These are phyloP conservation scores for Gambelia wislizenii DNA, from an alignment of 2,797 vertebrate species.

Conservation along the genomic window DNA sequence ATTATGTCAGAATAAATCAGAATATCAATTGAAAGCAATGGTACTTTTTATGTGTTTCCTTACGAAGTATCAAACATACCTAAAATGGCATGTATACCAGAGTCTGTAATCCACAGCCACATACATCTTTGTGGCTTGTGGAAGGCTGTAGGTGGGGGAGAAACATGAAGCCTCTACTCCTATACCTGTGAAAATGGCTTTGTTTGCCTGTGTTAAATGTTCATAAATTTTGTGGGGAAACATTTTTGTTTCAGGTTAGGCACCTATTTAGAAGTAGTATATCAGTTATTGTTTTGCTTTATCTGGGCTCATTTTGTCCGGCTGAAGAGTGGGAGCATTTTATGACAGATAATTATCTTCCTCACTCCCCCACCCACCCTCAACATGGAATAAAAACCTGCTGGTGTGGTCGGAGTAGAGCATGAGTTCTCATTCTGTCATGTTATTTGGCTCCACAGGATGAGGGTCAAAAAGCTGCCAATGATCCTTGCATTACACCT, in stretches of 20 bases:
- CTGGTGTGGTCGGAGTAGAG: not conserved
- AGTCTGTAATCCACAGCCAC: not conserved
- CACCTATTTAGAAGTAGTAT: not conserved
- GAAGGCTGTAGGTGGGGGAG: not conserved
- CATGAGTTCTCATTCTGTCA: not conserved
- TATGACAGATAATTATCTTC: not conserved
- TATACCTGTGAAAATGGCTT: not conserved
- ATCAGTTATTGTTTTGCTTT: not conserved
- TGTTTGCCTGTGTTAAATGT: too few relatives aligned
- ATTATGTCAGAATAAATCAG: not conserved
- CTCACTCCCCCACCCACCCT: not conserved
- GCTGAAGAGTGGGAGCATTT: not conserved
- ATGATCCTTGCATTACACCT: conserved; percentile 98
- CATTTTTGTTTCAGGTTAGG: not conserved
- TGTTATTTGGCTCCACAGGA: conserved; percentile 67
- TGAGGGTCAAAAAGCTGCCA: conserved; percentile 93
- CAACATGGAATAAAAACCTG: not conserved
- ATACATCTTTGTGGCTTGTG: not conserved
- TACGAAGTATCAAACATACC: not conserved
- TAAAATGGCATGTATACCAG: not conserved
- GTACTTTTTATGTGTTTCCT: not conserved
- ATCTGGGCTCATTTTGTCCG: not conserved
- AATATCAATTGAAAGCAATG: not conserved
- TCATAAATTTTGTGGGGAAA: not conserved
- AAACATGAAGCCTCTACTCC: not conserved